Evolutionary conservation across 2,888 invertebrate species (phyloP).

Genomic region (Volucella zonaria): DNA sequence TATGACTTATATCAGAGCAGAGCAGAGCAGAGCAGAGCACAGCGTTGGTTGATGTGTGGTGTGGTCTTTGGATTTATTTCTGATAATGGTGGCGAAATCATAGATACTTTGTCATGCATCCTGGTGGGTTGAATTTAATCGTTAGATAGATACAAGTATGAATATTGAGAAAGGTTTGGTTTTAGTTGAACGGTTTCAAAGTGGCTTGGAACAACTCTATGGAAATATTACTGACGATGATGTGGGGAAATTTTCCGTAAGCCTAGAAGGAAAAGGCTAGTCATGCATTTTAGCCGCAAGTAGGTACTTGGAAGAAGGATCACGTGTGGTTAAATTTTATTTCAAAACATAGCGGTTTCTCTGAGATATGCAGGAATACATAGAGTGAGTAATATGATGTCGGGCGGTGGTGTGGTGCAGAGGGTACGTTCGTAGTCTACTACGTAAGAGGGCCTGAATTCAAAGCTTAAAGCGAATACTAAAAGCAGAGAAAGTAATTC

Average conservation of each 20-base stretch:
- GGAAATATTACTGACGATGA: conserved; percentile 26
- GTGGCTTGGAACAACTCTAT: conserved; percentile 16
- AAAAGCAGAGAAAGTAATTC: no score
- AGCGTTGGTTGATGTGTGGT: conserved; percentile 61
- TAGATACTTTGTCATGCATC: conserved; percentile 43
- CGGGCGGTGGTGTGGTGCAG: no score
- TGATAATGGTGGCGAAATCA: conserved; percentile 47
- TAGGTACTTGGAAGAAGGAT: no score
- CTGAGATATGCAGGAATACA: no score
- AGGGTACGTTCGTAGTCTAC: no score
- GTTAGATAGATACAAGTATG: neutral
- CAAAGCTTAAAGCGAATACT: no score
- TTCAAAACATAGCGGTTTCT: no score
- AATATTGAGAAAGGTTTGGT: conserved; percentile 14
- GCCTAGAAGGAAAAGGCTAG: neutral
- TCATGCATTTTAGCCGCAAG: neutral
- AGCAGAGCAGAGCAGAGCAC: conserved; percentile 11
- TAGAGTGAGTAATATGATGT: no score
- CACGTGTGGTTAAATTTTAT: no score
- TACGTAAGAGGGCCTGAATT: no score
- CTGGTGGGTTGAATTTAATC: conserved; percentile 38
- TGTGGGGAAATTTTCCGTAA: neutral
- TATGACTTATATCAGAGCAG: conserved; percentile 55
- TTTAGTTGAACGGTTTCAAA: conserved; percentile 38
- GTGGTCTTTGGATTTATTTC: conserved; percentile 58